Evolutionary conservation across 53 echinoderm and acorn worm genomes (phyloP).

Genomic region (Luidia sarsii): DNA sequence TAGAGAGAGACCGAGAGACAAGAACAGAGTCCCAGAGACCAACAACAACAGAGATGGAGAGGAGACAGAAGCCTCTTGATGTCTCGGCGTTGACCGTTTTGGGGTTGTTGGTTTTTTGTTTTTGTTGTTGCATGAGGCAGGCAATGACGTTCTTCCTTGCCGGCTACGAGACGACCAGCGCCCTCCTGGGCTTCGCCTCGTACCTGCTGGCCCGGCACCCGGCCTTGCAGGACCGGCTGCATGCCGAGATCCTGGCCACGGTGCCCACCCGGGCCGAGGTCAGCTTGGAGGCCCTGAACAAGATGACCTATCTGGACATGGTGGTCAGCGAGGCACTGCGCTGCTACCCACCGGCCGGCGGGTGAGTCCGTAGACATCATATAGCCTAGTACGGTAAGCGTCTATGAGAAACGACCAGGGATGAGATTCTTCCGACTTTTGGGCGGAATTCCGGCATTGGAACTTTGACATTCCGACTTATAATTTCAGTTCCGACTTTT

Average conservation of each 20-base stretch:
- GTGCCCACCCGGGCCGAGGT: constrained; percentile 53
- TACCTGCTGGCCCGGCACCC: constrained; percentile 70
- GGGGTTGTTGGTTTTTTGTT: too few relatives aligned
- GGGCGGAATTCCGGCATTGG: neutral
- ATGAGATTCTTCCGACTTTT: neutral
- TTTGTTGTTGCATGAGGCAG: constrained; percentile 32
- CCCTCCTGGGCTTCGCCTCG: constrained; percentile 55
- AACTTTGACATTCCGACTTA: too few relatives aligned
- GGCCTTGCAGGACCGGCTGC: constrained; percentile 67
- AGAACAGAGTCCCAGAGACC: too few relatives aligned
- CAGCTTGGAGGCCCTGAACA: constrained; percentile 53
- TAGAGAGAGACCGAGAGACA: too few relatives aligned
- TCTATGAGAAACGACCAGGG: too few relatives aligned
- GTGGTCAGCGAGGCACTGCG: constrained; percentile 68
- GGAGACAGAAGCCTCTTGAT: too few relatives aligned
- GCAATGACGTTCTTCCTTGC: constrained; percentile 71
- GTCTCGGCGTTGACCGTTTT: too few relatives aligned
- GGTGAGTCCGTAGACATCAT: constrained; percentile 9
- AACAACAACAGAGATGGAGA: too few relatives aligned
- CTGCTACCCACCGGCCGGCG: constrained; percentile 61
- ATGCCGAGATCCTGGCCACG: constrained; percentile 60
- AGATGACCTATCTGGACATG: constrained; percentile 78
- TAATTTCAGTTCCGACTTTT: too few relatives aligned
- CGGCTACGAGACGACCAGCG: constrained; percentile 80
- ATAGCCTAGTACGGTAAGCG: neutral